A percentile compares a stretch with the other conserved stretches of the same genome.
Conservation (phyloP, 2,888 invertebrate species). For the Strigamia maritima region DNA sequence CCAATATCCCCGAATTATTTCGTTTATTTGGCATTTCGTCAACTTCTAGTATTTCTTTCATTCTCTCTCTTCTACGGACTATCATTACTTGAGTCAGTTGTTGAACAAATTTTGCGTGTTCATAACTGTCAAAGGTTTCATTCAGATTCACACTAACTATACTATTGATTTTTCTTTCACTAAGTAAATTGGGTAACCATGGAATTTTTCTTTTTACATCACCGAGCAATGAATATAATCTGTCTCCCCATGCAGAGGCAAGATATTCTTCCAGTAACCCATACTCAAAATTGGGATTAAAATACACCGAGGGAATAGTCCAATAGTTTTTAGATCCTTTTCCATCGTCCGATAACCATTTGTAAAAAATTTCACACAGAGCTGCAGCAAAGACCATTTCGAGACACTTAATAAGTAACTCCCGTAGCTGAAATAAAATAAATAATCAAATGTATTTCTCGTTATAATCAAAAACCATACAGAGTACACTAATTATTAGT, state of each 20-base stretch:
- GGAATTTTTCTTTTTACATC: not conserved
- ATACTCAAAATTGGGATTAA: not conserved
- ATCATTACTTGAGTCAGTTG: not conserved
- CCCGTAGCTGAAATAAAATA: not conserved
- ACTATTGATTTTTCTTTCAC: not conserved
- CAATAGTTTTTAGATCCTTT: not conserved
- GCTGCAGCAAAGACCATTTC: conserved; percentile 11
- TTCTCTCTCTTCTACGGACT: not conserved
- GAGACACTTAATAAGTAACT: not conserved
- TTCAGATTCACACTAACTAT: not conserved
- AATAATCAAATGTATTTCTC: too few species aligned
- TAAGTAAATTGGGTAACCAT: not conserved
- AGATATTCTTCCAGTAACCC: not conserved
- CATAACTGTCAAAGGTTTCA: not conserved
- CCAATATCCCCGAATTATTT: not conserved
- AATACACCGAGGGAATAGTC: not conserved
- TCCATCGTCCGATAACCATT: not conserved
- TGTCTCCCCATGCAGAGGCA: not conserved
- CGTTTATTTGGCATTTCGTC: not conserved
- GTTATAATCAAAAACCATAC: too few species aligned
- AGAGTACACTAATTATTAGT: too few species aligned
- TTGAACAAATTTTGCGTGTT: not conserved
- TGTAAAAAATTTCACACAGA: not conserved
- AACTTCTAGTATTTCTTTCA: not conserved
- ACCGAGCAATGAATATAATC: not conserved